Conservation (phyloP, 1,140 invertebrate genomes). For the Eumaeus atala region DNA sequence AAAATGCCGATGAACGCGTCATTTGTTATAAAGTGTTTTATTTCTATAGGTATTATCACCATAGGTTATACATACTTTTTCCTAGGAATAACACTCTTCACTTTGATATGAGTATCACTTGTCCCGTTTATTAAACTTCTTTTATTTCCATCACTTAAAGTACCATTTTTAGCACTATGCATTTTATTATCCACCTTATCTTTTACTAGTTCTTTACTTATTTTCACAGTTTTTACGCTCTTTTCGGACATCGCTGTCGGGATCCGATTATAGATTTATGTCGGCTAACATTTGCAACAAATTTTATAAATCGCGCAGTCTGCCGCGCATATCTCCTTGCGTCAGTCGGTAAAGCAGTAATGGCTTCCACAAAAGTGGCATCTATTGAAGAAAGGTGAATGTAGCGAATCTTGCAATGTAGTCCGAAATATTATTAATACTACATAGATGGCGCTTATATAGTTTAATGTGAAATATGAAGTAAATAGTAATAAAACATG, state of each 20-base stretch:
- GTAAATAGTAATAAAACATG: too few relatives aligned
- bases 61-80: conserved; percentile 37
- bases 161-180: conserved; percentile 37
- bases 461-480: too few relatives aligned
- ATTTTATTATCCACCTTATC: conserved; percentile 26
- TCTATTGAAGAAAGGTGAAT: conserved; percentile 25
- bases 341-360: conserved; percentile 39
- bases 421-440: too few relatives aligned
- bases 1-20: too few relatives aligned
- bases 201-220: conserved; percentile 32
- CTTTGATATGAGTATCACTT: conserved; percentile 55
- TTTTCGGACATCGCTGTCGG: conserved; percentile 43
- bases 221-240: conserved; percentile 38
- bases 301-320: conserved; percentile 69
- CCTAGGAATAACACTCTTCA: conserved; percentile 66
- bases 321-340: conserved; percentile 57
- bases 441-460: too few relatives aligned
- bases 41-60: not conserved
- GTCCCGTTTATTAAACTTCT: conserved; percentile 31
- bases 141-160: conserved; percentile 50
- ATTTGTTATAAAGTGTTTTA: too few relatives aligned
- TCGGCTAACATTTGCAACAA: conserved; percentile 57
- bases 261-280: conserved; percentile 67
- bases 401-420: too few relatives aligned
- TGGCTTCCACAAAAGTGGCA: conserved; percentile 27